A percentile compares a stretch with the other conserved stretches of the same genome.
These are phyloP conservation scores for Drosophila mimetica DNA, from an alignment of 2,888 invertebrate genomes.

Conservation along the genomic window DNA sequence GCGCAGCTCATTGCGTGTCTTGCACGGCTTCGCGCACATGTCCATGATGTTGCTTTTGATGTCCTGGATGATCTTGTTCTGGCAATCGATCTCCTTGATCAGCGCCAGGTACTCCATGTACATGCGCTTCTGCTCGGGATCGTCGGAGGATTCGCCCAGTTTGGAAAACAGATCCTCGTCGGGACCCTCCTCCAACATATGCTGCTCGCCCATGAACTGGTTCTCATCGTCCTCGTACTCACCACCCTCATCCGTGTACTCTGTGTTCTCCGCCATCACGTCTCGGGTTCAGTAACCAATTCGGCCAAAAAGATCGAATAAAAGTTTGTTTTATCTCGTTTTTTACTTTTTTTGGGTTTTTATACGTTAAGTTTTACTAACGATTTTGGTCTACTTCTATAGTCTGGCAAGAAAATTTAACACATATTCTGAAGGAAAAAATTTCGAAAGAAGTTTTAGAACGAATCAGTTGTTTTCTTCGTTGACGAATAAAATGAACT, in stretches of 20 bases:
- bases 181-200: slow-evolving; percentile 53
- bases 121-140: slow-evolving; percentile 76
- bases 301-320: neutral
- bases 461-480: slow-evolving; percentile 37
- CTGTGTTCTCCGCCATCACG: slow-evolving; percentile 56
- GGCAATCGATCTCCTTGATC: slow-evolving; percentile 79
- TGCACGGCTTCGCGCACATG: slow-evolving; percentile 69
- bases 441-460: slow-evolving; percentile 12
- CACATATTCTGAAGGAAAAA: slow-evolving; percentile 23
- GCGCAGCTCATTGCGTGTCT: slow-evolving; percentile 73
- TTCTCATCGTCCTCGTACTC: slow-evolving; percentile 51
- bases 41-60: slow-evolving; percentile 78
- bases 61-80: slow-evolving; percentile 79
- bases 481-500: slow-evolving; percentile 62
- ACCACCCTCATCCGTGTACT: slow-evolving; percentile 55
- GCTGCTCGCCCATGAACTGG: slow-evolving; percentile 24
- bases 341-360: neutral
- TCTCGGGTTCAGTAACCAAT: neutral
- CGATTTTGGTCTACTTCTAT: slow-evolving; percentile 5
- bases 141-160: slow-evolving; percentile 73
- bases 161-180: slow-evolving; percentile 71
- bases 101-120: slow-evolving; percentile 78
- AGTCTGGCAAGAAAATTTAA: slow-evolving; percentile 6
- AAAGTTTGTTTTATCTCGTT: neutral
- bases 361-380: neutral